A percentile compares a stretch with the other conserved stretches of the same genome.
These are phyloP conservation scores for Magallana angulata DNA, from an alignment of 1,140 invertebrate genomes.

Conservation along the genomic window DNA sequence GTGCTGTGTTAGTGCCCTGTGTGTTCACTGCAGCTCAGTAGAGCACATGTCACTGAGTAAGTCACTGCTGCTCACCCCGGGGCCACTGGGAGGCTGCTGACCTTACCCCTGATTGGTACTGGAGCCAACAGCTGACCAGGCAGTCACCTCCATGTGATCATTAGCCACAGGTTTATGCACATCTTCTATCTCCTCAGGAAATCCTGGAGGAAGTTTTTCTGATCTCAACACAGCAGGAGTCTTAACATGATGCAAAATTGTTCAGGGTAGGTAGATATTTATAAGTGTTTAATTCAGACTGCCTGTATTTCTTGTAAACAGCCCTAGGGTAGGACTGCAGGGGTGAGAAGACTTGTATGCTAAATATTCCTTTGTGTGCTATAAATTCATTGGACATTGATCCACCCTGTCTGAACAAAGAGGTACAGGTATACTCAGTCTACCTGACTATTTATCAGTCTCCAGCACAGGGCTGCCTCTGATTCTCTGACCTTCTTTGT, in stretches of 20 bases:
- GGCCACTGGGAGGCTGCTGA: not conserved
- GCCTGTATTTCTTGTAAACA: not conserved
- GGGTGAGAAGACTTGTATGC: not conserved
- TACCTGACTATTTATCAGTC: conserved; percentile 7
- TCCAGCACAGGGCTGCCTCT: not conserved
- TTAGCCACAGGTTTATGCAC: conserved; percentile 24
- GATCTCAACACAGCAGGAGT: not conserved
- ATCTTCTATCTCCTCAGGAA: conserved; percentile 15
- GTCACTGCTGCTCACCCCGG: not conserved
- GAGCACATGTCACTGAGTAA: conserved; percentile 14
- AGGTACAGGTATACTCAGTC: not conserved
- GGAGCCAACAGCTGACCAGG: conserved; percentile 11
- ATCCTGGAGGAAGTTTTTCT: conserved; percentile 9
- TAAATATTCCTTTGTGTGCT: not conserved
- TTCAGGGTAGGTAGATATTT: conserved; percentile 14
- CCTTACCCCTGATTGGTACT: not conserved
- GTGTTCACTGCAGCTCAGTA: not conserved
- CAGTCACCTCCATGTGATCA: conserved; percentile 21
- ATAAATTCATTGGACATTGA: conserved; percentile 28
- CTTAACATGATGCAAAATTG: conserved; percentile 18
- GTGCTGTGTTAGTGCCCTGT: not conserved
- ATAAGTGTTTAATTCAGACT: not conserved
- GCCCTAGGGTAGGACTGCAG: not conserved
- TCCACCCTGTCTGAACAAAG: conserved; percentile 14
- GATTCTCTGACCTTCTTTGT: conserved; percentile 30